These are phyloP conservation scores for Struthidea cinerea DNA, from an alignment of 2,113 vertebrate species.

Conservation along the genomic window DNA sequence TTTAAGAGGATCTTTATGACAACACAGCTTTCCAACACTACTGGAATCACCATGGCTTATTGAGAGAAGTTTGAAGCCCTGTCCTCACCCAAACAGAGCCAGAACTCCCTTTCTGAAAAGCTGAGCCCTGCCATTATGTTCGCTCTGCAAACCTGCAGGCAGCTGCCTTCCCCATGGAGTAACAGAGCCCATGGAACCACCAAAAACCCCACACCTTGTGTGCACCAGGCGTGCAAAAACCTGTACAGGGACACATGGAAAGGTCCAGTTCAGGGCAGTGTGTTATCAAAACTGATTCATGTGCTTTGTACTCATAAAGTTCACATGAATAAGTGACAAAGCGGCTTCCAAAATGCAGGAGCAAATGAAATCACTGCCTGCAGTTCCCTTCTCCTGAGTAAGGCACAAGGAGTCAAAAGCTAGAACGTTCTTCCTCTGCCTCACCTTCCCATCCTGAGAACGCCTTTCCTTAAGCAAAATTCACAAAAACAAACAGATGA, in stretches of 20 bases:
- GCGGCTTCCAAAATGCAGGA: background rate
- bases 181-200: background rate
- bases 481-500: background rate
- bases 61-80: background rate
- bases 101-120: background rate
- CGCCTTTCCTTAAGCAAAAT: background rate
- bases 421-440: accelerated
- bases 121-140: background rate
- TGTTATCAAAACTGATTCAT: background rate
- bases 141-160: background rate
- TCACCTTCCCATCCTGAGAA: background rate
- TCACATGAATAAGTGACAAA: background rate
- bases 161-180: accelerated
- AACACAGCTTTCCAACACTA: background rate
- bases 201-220: accelerated
- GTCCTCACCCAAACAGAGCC: background rate
- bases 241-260: background rate
- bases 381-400: background rate
- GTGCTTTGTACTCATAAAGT: background rate
- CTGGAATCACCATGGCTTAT: background rate
- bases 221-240: background rate
- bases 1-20: background rate
- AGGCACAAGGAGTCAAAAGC: background rate
- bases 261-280: accelerated
- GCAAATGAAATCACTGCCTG: background rate